A percentile compares a stretch with the other conserved stretches of the same genome.
phyloP scores from a whole-genome alignment of 2,113 vertebrate genomes.

The Mormyrus lacerda region DNA sequence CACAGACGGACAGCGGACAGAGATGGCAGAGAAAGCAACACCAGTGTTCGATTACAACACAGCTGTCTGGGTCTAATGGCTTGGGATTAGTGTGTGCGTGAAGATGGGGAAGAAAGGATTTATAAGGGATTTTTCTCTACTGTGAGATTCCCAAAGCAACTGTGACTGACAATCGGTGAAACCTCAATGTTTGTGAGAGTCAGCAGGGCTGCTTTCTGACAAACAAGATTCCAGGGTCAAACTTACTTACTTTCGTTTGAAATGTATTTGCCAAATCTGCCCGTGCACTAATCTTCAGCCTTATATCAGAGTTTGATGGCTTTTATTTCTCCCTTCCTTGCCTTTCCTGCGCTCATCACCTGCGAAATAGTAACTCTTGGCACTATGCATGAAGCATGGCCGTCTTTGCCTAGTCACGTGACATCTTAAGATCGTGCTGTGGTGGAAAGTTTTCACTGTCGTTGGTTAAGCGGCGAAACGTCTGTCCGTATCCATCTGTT shows the following conservation, averaged over 20 bases:
- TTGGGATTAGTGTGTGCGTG: background rate
- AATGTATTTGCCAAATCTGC: background rate
- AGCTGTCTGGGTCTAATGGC: slow-evolving; percentile 86
- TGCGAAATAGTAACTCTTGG: background rate
- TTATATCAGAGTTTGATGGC: background rate
- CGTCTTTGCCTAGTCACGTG: background rate
- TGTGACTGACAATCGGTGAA: slow-evolving; percentile 27
- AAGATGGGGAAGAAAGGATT: background rate
- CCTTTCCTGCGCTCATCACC: background rate
- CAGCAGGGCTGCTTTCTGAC: slow-evolving; percentile 13
- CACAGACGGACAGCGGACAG: slow-evolving; percentile 47
- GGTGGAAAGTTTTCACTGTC: background rate
- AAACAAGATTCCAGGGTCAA: slow-evolving; percentile 5
- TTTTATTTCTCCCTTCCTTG: background rate
- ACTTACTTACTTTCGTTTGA: slow-evolving; percentile 15
- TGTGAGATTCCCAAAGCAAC: background rate
- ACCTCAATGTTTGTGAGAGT: slow-evolving; percentile 9
- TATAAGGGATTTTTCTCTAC: background rate
- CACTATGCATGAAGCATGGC: background rate
- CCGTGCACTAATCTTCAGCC: background rate
- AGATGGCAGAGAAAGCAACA: slow-evolving; percentile 50
- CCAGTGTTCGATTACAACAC: slow-evolving; percentile 86
- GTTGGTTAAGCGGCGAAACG: background rate
- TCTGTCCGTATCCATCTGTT: background rate
- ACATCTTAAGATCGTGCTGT: background rate